Evolutionary conservation across 2,797 vertebrate species (phyloP).

Genomic region (Molothrus ater): DNA sequence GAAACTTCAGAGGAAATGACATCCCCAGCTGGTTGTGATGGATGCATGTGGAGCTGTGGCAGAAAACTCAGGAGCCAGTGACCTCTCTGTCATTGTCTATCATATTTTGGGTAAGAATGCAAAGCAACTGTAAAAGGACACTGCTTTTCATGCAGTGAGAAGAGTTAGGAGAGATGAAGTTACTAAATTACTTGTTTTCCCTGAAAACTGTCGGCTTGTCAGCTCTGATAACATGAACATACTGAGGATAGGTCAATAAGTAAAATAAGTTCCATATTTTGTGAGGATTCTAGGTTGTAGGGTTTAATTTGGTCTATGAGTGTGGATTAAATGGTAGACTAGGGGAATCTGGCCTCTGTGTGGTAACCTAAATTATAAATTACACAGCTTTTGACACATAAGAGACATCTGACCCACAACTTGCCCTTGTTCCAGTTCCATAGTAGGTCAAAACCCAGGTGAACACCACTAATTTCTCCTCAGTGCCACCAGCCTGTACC

Average conservation of each 20-base stretch:
- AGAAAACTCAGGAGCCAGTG: background rate
- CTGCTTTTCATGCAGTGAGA: background rate
- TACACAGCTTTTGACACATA: background rate
- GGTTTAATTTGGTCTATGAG: background rate
- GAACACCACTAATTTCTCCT: background rate
- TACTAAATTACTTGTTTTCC: background rate
- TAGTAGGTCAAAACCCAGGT: background rate
- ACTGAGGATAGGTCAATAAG: background rate
- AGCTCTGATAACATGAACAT: background rate
- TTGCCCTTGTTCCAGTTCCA: background rate
- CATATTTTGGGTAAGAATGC: background rate
- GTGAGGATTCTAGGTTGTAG: background rate
- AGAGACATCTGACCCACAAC: background rate
- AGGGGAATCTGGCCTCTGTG: background rate
- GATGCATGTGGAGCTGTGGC: background rate
- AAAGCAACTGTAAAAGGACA: background rate
- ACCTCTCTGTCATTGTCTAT: background rate
- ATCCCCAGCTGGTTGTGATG: background rate
- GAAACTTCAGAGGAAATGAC: slow-evolving; percentile 11
- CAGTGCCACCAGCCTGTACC: background rate
- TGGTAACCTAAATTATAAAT: background rate
- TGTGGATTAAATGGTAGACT: background rate
- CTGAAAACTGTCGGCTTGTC: background rate
- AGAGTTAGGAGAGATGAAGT: background rate
- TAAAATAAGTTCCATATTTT: background rate